A percentile compares a stretch with the other conserved stretches of the same genome.
phyloP scores from a whole-genome alignment of 2,113 vertebrate genomes.

The Cathartes aura region DNA sequence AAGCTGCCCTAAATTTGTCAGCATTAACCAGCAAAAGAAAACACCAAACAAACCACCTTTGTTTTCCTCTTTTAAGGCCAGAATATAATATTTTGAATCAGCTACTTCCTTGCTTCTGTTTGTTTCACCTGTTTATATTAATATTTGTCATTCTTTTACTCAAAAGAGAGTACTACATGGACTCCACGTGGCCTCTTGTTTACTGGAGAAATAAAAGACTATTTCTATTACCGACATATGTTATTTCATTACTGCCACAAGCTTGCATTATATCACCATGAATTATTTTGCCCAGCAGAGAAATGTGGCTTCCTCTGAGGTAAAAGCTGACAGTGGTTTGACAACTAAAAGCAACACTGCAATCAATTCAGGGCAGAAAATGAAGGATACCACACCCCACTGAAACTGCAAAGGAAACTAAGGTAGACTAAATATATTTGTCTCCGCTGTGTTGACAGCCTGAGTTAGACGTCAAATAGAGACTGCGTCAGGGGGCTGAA shows the following conservation, averaged over 20 bases:
- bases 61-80: not conserved
- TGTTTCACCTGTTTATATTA: not conserved
- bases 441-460: not conserved
- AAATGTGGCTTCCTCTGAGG: not conserved
- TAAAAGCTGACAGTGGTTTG: not conserved
- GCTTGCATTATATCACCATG: not conserved
- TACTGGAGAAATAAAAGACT: not conserved
- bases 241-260: not conserved
- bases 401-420: not conserved
- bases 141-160: not conserved
- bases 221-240: not conserved
- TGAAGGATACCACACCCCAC: not conserved
- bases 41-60: not conserved
- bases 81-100: not conserved
- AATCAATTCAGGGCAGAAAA: not conserved
- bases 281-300: slow-evolving; percentile 25
- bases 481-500: not conserved
- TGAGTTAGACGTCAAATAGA: not conserved
- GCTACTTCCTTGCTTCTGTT: not conserved
- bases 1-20: slow-evolving; percentile 5
- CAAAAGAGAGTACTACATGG: not conserved
- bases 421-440: slow-evolving; percentile 16
- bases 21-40: not conserved
- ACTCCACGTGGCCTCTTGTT: not conserved
- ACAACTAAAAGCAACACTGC: not conserved